A percentile compares a stretch with the other conserved stretches of the same genome.
Conservation (phyloP, 92 coral and sea anemone species). For the Palythoa caribaeorum region DNA sequence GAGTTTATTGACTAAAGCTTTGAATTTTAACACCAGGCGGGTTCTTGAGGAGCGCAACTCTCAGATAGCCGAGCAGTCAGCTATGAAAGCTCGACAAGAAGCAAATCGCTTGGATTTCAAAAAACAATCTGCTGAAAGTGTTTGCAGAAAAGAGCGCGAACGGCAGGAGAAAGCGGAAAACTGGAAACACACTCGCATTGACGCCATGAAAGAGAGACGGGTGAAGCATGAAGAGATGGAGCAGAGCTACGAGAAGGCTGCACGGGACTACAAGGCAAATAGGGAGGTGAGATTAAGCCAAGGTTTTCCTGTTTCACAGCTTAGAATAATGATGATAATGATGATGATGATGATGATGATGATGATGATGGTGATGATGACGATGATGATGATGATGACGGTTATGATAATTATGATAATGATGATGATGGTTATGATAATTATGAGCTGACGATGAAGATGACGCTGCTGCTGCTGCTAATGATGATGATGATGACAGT, state of each 20-base stretch:
- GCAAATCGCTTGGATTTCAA: constrained; percentile 70
- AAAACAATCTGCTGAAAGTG: constrained; percentile 62
- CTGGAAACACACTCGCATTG: constrained; percentile 87
- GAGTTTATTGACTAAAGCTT: background rate
- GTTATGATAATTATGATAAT: no score
- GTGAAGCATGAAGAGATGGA: constrained; percentile 85
- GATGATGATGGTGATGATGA: no score
- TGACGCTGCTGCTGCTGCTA: no score
- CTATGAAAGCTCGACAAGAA: constrained; percentile 61
- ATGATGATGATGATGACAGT: no score
- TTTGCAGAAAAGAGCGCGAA: constrained; percentile 70
- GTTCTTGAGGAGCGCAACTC: constrained; percentile 75
- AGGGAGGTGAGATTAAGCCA: constrained; percentile 71
- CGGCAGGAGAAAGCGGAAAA: constrained; percentile 83
- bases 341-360: no score
- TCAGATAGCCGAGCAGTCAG: constrained; percentile 69
- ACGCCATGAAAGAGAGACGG: constrained; percentile 80
- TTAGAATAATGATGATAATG: no score
- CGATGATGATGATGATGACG: no score
- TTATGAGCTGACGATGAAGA: no score
- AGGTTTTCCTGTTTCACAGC: background rate
- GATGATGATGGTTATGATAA: no score
- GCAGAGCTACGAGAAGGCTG: constrained; percentile 80
- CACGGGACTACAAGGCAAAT: constrained; percentile 69
- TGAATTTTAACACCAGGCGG: constrained; percentile 52